These are phyloP conservation scores for Nilaparvata lugens DNA, from an alignment of 1,140 invertebrate genomes.

Conservation along the genomic window DNA sequence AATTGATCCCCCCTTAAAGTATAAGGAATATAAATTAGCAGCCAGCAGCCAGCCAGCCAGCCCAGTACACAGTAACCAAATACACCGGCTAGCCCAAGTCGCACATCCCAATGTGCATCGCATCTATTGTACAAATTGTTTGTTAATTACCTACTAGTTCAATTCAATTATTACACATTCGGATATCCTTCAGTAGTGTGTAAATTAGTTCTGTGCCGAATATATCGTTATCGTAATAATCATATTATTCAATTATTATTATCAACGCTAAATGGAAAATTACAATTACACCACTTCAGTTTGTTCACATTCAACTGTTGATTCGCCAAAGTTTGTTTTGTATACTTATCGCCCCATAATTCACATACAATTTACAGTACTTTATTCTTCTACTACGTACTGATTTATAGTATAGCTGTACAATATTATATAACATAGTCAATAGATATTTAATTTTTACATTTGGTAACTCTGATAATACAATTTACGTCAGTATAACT, in stretches of 20 bases:
- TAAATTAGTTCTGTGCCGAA: background rate
- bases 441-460: background rate
- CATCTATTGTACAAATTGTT: background rate
- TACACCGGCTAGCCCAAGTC: background rate
- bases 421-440: background rate
- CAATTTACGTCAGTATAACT: background rate
- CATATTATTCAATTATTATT: background rate
- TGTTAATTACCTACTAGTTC: background rate
- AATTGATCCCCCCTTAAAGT: conserved; percentile 2
- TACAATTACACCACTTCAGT: background rate
- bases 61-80: background rate
- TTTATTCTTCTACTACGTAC: background rate
- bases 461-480: background rate
- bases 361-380: background rate
- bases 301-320: background rate
- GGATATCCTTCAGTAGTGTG: background rate
- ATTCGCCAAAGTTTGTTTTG: background rate
- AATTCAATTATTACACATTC: background rate
- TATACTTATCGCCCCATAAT: conserved; percentile 2
- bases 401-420: background rate
- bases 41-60: too few relatives aligned
- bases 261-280: background rate
- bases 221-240: background rate
- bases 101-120: background rate
- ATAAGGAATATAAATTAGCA: background rate